phyloP scores from a whole-genome alignment of 2,113 vertebrate species.

The Gobius niger region DNA sequence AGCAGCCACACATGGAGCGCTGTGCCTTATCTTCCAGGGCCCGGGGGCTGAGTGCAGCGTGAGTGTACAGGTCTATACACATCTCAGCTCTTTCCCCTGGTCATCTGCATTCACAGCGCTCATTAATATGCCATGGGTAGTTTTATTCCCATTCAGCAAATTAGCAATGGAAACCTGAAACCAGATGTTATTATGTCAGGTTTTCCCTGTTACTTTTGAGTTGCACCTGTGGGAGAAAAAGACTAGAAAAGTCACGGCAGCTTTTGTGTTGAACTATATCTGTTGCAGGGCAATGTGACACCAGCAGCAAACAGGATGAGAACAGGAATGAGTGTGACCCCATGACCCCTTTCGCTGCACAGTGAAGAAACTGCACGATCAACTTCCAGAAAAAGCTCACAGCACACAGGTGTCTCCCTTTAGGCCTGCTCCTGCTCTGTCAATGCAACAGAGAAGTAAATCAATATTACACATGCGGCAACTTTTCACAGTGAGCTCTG shows the following conservation, averaged over 20 bases:
- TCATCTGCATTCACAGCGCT: constrained; percentile 34
- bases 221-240: constrained; percentile 45
- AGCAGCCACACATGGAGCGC: constrained; percentile 15
- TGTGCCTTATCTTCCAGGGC: constrained; percentile 50
- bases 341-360: constrained; percentile 32
- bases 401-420: constrained; percentile 42
- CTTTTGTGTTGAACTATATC: constrained; percentile 55
- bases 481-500: background rate
- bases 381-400: constrained; percentile 12
- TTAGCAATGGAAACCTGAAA: background rate
- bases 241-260: constrained; percentile 35
- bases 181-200: background rate
- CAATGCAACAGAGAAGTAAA: constrained; percentile 14
- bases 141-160: constrained; percentile 12
- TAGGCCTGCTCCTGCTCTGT: constrained; percentile 13
- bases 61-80: constrained; percentile 39
- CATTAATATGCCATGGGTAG: constrained; percentile 41
- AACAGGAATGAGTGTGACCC: constrained; percentile 40
- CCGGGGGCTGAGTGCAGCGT: constrained; percentile 52
- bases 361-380: constrained; percentile 10
- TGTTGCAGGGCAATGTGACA: constrained; percentile 56
- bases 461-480: constrained; percentile 18
- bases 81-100: constrained; percentile 32
- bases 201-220: constrained; percentile 35
- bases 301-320: constrained; percentile 31